A percentile compares a stretch with the other conserved stretches of the same genome.
phyloP scores from a whole-genome alignment of 2,113 vertebrate species.

The Chunga burmeisteri region DNA sequence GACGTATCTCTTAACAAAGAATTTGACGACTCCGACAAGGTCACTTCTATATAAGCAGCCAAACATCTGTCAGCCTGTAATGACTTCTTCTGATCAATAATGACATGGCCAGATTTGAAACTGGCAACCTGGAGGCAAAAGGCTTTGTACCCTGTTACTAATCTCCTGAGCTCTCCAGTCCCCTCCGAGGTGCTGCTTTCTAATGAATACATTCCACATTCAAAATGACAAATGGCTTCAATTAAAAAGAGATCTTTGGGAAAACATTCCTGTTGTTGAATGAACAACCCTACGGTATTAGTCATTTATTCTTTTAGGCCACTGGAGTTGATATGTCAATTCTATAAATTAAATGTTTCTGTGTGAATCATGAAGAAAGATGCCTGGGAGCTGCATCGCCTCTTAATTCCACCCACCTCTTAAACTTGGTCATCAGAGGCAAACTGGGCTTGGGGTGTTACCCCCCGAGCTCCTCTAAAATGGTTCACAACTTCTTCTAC shows the following conservation, averaged over 20 bases:
- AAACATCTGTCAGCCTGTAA: conserved; percentile 38
- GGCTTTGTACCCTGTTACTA: conserved; percentile 48
- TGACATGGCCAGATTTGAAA: conserved; percentile 47
- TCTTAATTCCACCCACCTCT: not conserved
- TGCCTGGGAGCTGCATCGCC: not conserved
- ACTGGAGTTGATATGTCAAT: conserved; percentile 40
- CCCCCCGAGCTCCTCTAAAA: not conserved
- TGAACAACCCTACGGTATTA: not conserved
- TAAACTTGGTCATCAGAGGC: not conserved
- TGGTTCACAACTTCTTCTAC: not conserved
- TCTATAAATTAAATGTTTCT: conserved; percentile 62
- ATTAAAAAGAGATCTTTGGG: conserved; percentile 48
- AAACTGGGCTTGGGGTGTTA: not conserved
- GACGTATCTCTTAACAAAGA: not conserved
- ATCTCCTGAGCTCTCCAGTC: conserved; percentile 21
- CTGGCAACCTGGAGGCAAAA: conserved; percentile 40
- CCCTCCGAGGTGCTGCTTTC: conserved; percentile 1
- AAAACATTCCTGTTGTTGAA: conserved; percentile 1
- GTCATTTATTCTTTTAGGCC: conserved; percentile 41
- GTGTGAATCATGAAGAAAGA: conserved; percentile 14
- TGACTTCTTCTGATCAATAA: conserved; percentile 51
- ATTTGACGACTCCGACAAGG: conserved; percentile 42
- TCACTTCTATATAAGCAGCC: conserved; percentile 17
- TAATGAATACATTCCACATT: conserved; percentile 56
- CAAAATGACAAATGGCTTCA: conserved; percentile 67